Percentiles rank a stretch among this genome's conserved stretches.
phyloP scores from a whole-genome alignment of 2,888 invertebrate species.

The Serripes groenlandicus region DNA sequence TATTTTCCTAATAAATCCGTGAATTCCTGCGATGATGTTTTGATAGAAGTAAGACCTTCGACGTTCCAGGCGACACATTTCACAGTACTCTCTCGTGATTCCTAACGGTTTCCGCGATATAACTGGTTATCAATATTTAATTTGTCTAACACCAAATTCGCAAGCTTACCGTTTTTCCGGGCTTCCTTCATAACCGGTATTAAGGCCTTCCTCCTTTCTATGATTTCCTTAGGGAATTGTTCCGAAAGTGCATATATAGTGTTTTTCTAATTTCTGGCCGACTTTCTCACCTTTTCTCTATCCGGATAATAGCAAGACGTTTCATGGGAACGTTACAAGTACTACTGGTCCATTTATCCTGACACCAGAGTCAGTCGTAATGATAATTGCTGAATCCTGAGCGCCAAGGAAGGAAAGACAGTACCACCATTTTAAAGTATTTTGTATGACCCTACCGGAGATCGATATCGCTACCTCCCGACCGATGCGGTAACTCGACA shows the following conservation, averaged over 20 bases:
- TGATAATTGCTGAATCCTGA: too few relatives aligned
- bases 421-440: too few relatives aligned
- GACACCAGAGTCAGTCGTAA: too few relatives aligned
- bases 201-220: slow-evolving; percentile 27
- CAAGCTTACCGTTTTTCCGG: slow-evolving; percentile 11
- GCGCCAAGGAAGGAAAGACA: too few relatives aligned
- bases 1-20: neutral
- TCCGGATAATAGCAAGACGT: slow-evolving; percentile 44
- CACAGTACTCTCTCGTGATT: slow-evolving; percentile 7
- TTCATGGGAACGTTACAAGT: too few relatives aligned
- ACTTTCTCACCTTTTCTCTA: slow-evolving; percentile 33
- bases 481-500: too few relatives aligned
- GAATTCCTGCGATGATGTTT: neutral
- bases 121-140: slow-evolving; percentile 28
- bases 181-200: slow-evolving; percentile 43
- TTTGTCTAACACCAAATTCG: slow-evolving; percentile 9
- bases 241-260: slow-evolving; percentile 28
- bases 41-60: slow-evolving; percentile 11
- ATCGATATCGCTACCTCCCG: too few relatives aligned
- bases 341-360: too few relatives aligned
- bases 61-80: slow-evolving; percentile 24
- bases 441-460: too few relatives aligned
- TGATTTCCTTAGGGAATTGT: slow-evolving; percentile 50
- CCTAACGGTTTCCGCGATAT: slow-evolving; percentile 12
- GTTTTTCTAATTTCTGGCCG: slow-evolving; percentile 39